Evolutionary conservation across 1,140 invertebrate species (phyloP).

Genomic region (Ceratitis capitata): DNA sequence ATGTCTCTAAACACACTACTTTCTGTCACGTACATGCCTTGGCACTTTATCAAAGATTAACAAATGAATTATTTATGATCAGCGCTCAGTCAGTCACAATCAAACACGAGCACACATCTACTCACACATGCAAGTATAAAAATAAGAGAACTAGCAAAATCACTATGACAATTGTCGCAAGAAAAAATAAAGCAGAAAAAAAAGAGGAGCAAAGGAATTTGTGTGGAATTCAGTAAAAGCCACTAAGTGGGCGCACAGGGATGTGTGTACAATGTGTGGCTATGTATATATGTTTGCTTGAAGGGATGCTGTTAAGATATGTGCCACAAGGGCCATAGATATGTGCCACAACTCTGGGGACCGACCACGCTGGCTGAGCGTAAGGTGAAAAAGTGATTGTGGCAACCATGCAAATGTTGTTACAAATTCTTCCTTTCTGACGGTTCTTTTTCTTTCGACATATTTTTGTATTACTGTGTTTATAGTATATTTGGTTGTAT

Average conservation of each 20-base stretch:
- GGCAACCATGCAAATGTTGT: background rate
- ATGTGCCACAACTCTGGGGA: background rate
- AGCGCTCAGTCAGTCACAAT: background rate
- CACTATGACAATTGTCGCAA: background rate
- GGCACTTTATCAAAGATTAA: conserved; percentile 32
- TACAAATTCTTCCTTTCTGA: background rate
- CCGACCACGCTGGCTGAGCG: background rate
- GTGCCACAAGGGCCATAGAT: background rate
- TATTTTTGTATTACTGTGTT: background rate
- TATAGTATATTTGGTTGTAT: background rate
- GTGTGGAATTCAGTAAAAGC: conserved; percentile 16
- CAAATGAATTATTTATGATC: conserved; percentile 36
- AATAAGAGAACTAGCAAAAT: background rate
- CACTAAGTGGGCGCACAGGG: background rate
- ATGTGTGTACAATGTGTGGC: background rate
- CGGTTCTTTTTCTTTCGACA: background rate
- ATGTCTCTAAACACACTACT: background rate
- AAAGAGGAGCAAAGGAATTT: background rate
- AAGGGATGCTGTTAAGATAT: background rate
- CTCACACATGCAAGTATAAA: background rate
- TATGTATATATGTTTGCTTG: background rate
- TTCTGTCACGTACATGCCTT: conserved; percentile 30
- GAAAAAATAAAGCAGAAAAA: background rate
- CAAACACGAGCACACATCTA: no score
- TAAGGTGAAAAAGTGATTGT: background rate